Evolutionary conservation across 2,888 invertebrate genomes (phyloP).

Genomic region (Drosophila buzzatii): DNA sequence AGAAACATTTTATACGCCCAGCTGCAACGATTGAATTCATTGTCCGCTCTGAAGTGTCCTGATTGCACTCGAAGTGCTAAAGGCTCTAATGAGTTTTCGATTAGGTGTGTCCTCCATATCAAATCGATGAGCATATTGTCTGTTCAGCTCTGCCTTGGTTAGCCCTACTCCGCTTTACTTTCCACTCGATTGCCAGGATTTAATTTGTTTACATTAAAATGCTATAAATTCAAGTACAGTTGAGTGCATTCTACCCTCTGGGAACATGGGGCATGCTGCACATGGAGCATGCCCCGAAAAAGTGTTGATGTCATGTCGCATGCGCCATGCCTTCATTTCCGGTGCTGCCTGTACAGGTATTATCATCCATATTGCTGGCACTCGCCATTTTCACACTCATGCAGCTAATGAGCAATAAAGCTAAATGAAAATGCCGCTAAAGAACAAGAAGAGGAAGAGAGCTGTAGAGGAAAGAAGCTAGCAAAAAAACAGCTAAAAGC

Average conservation of each 20-base stretch:
- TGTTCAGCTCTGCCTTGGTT: neutral
- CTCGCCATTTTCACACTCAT: constrained; percentile 78
- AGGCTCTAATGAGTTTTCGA: constrained; percentile 73
- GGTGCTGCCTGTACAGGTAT: constrained; percentile 40
- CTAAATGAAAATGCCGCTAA: constrained; percentile 75
- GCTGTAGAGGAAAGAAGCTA: constrained; percentile 20
- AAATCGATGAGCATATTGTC: constrained; percentile 53
- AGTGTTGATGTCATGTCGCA: constrained; percentile 57
- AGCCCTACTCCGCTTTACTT: constrained; percentile 8
- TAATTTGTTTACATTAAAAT: constrained; percentile 76
- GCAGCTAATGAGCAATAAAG: constrained; percentile 77
- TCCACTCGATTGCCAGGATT: constrained; percentile 65
- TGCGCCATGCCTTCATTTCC: constrained; percentile 62
- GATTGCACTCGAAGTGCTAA: constrained; percentile 37
- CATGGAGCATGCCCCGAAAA: constrained; percentile 16
- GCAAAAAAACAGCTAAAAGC: constrained; percentile 31
- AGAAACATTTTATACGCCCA: constrained; percentile 71
- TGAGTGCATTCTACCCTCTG: constrained; percentile 43
- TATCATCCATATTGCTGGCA: constrained; percentile 47
- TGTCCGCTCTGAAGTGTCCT: constrained; percentile 37
- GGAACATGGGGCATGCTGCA: neutral
- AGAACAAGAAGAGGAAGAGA: constrained; percentile 36
- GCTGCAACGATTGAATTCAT: constrained; percentile 70
- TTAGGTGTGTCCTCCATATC: constrained; percentile 64
- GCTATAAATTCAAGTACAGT: constrained; percentile 70